Evolutionary conservation across 30 jellyfish, hydroid and myxozoan genomes (phyloP), one percentile per base, ranked within the genome.

Genomic region (Hydra vulgaris): DNA sequence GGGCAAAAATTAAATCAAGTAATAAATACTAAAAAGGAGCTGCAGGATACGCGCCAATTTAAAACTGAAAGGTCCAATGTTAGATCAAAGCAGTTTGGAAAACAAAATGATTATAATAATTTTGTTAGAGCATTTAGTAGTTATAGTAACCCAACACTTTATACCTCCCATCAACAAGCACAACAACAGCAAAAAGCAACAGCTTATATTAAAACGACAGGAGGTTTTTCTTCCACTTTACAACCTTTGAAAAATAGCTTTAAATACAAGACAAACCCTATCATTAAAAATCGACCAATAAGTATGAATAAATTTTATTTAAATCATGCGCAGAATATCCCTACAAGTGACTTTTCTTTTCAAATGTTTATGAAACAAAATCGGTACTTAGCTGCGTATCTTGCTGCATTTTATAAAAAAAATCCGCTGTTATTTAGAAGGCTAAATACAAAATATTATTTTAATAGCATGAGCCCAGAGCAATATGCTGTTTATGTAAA

Each of bases 391-490:
- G 75, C 75, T n/a, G 75, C 75, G 75, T 68, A 68, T 68, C 27
- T 68, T n/a, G 75, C 75, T n/a, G 75, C 75, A 3, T 68, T 68
- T 68, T 68, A 68, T 15, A 68, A 68, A 23, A 68, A 68, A 68
- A 68, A 68, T 23, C 75, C 75, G 4, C 25, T n/a, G 27, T 68
- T 3, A 1, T 68, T 68, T 15, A 68, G 26, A 23, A 23, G 27
- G 8, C 25, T 68, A 3, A 68, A 68, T 15, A 20, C 5, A 4
- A 68, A 68, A 23, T 68, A 68, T 15, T 68, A n/a, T 23, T 68
- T 68, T 68, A 20, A 20, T 8, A n/a, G 8, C 25, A 68, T 68
- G 75, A 68, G 26, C 16, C 75, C 75, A 3, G 75, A 68, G 27
- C 75, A 68, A 23, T 68, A 68, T 23, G 75, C 5, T 3, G 15